phyloP scores from a whole-genome alignment of 2,888 invertebrate genomes.

The Ectemnius continuus region DNA sequence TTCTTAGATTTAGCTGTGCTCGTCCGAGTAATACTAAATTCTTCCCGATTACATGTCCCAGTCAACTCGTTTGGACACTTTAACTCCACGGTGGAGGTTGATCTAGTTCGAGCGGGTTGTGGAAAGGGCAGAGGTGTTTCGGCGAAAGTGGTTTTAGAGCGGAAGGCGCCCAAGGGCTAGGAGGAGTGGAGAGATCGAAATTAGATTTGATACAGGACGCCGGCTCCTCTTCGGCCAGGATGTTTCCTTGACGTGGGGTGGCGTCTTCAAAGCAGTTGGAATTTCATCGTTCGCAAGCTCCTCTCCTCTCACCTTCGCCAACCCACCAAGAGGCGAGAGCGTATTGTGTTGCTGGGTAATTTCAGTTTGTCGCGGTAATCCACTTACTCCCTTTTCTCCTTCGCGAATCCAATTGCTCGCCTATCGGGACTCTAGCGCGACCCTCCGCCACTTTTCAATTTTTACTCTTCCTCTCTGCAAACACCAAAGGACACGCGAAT shows the following conservation, averaged over 20 bases:
- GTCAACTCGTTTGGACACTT: slow-evolving; percentile 14
- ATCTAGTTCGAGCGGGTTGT: slow-evolving; percentile 40
- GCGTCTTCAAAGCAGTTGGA: slow-evolving; percentile 51
- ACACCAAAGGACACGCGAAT: background rate
- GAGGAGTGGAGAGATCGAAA: slow-evolving; percentile 52
- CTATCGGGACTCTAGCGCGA: background rate
- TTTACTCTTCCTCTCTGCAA: background rate
- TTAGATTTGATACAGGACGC: slow-evolving; percentile 49
- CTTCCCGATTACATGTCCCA: background rate
- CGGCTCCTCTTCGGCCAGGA: slow-evolving; percentile 17
- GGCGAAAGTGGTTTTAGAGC: slow-evolving; percentile 44
- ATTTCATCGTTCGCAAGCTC: slow-evolving; percentile 40
- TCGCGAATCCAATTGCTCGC: slow-evolving; percentile 10
- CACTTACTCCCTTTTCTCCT: slow-evolving; percentile 20
- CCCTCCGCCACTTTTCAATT: background rate
- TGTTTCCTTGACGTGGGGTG: slow-evolving; percentile 20
- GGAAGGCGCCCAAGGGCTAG: slow-evolving; percentile 1
- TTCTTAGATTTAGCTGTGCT: background rate
- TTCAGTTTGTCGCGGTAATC: slow-evolving; percentile 42
- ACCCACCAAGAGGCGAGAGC: slow-evolving; percentile 19
- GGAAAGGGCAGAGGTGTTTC: slow-evolving; percentile 31
- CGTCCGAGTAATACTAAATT: background rate
- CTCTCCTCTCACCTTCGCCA: slow-evolving; percentile 41
- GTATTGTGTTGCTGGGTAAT: slow-evolving; percentile 47
- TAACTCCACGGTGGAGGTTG: slow-evolving; percentile 21